Conservation (phyloP, 2,797 vertebrate species). For the Octomys mimax region DNA sequence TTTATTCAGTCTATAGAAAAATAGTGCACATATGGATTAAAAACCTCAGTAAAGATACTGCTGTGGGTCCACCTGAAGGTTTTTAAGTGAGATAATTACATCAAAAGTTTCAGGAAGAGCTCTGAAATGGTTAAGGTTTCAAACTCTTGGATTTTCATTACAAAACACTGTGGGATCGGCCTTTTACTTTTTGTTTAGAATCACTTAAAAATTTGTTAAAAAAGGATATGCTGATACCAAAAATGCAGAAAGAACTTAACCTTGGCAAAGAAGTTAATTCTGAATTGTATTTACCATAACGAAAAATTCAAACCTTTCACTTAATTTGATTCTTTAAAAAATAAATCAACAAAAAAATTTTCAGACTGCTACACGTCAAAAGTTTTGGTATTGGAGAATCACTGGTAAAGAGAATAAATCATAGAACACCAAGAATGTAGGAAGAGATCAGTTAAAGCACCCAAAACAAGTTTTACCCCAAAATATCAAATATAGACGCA, state of each 20-base stretch:
- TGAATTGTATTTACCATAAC: slow-evolving; percentile 47
- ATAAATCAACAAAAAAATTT: too few species aligned
- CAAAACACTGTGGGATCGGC: background rate
- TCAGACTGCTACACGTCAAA: slow-evolving; percentile 48
- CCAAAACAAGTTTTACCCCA: slow-evolving; percentile 25
- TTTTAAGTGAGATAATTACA: slow-evolving; percentile 18
- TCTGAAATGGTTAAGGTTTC: slow-evolving; percentile 18
- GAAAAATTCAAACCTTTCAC: slow-evolving; percentile 62
- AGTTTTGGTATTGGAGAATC: slow-evolving; percentile 31
- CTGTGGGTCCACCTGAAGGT: background rate
- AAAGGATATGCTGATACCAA: slow-evolving; percentile 56
- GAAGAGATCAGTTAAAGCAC: background rate
- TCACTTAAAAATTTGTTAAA: slow-evolving; percentile 34
- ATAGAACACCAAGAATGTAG: slow-evolving; percentile 42
- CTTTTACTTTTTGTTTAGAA: slow-evolving; percentile 64
- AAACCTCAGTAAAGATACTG: background rate
- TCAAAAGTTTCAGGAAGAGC: slow-evolving; percentile 42
- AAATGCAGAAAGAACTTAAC: slow-evolving; percentile 55
- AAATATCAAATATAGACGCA: slow-evolving; percentile 3
- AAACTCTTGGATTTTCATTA: slow-evolving; percentile 30
- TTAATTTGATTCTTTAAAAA: slow-evolving; percentile 23
- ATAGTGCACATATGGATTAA: slow-evolving; percentile 17
- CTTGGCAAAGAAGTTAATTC: slow-evolving; percentile 54
- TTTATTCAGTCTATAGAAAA: slow-evolving; percentile 45
- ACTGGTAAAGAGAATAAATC: slow-evolving; percentile 44